Base-by-base conservation (phyloP, 1,140 invertebrate genomes). In the Drosophila ficusphila region DNA sequence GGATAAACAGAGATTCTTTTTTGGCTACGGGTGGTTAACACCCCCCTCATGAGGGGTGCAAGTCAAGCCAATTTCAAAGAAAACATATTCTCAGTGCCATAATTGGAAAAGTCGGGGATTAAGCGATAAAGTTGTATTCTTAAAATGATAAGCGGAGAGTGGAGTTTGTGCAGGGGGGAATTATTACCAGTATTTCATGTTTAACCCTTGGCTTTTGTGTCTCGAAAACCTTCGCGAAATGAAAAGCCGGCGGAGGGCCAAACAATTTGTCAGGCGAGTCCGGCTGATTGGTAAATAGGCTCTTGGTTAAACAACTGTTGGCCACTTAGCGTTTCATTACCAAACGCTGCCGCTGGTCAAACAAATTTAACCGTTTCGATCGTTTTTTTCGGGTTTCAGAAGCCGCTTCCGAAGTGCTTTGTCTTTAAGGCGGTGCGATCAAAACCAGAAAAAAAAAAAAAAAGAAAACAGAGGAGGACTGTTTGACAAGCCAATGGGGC, bases 311-410 rank as follows among this genome's bases (percentile, higher is more conserved):
- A 85, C 62, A 85, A 76, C 72, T 86, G 76, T 67, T 47, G 67
- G 68, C 83, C 82, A 88, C 82, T 88, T 88, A 88, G 78, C 77
- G 79, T 79, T 74, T 85, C 81, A 86, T 88, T 86, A 81, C 67
- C 82, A 82, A 88, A 58, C 82, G 82, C 54, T 74, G 81, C 81
- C 81, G 81, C 73, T 74, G 64, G 19, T 34, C 54, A 88, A 88
- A 88, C 82, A 88, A 88, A 88, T 88, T 88, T 88, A 88, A 82
- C 76, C 76, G 74, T 60, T 61, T 62, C 57, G 73, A 27, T 31
- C 33, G 19, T 61, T 25, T 60, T 60, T 53, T 52, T 52, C 58
- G 68, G 54, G 56, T 74, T 75, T 78, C 82, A 88, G 82, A 88
- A 88, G 82, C 82, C 82, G 82, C 82, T 88, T 88, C 82, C 82